phyloP scores from a whole-genome alignment of 2,797 vertebrate species.

The Argya squamiceps region DNA sequence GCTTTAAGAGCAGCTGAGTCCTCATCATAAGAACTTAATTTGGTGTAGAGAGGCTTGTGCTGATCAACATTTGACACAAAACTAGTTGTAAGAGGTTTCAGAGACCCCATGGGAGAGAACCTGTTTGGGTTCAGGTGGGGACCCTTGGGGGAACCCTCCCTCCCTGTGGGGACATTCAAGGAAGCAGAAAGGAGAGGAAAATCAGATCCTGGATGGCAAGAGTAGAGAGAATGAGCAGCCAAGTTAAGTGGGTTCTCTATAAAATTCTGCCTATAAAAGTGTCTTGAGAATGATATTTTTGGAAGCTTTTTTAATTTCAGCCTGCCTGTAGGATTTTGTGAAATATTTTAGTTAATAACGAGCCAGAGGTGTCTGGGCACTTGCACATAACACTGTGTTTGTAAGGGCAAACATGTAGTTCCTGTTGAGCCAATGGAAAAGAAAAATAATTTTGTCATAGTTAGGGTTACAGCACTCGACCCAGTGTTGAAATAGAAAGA shows the following conservation, averaged over 20 bases:
- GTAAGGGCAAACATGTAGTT: not conserved
- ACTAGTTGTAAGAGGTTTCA: not conserved
- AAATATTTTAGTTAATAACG: not conserved
- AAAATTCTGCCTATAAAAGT: not conserved
- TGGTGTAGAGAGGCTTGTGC: not conserved
- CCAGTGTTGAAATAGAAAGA: constrained; percentile 24
- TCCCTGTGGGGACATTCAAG: not conserved
- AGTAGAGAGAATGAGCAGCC: not conserved
- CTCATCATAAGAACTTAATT: not conserved
- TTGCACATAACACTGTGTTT: fast-evolving
- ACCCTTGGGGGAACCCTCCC: not conserved
- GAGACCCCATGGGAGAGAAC: not conserved
- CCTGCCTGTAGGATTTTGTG: not conserved
- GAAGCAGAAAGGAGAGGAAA: not conserved
- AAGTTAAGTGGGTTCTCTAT: not conserved
- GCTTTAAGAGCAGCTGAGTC: not conserved
- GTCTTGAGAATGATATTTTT: not conserved
- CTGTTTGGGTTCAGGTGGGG: not conserved
- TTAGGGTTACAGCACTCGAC: not conserved
- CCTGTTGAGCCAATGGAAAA: not conserved
- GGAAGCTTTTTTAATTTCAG: not conserved
- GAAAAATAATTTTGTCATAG: not conserved
- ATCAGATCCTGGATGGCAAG: not conserved
- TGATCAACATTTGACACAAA: not conserved
- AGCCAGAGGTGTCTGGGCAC: not conserved